Evolutionary conservation across 1,140 invertebrate genomes (phyloP).

Genomic region (Drosophila rhopaloa): DNA sequence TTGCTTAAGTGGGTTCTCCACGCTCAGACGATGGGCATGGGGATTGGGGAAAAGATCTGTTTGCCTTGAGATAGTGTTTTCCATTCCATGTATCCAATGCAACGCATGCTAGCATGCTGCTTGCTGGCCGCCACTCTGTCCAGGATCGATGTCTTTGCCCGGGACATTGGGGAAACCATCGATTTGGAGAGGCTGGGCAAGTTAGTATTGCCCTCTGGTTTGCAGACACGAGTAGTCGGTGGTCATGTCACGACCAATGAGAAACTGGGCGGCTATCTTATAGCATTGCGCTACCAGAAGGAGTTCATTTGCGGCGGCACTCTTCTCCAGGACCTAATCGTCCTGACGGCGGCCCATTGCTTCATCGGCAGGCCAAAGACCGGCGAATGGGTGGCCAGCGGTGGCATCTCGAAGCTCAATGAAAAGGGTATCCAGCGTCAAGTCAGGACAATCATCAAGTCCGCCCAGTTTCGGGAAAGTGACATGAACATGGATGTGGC

Average conservation of each 20-base stretch:
- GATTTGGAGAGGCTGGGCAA: slow-evolving; percentile 11
- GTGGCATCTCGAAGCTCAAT: slow-evolving; percentile 25
- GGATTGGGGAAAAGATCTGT: background rate
- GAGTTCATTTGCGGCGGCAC: slow-evolving; percentile 60
- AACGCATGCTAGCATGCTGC: background rate
- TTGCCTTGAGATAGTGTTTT: background rate
- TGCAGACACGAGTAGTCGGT: slow-evolving; percentile 52
- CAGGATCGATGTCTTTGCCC: background rate
- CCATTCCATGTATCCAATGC: slow-evolving; percentile 6
- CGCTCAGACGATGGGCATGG: background rate
- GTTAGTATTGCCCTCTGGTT: background rate
- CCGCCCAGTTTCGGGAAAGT: slow-evolving; percentile 10
- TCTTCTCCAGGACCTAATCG: slow-evolving; percentile 34
- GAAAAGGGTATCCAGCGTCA: background rate
- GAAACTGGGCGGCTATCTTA: slow-evolving; percentile 57
- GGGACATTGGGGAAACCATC: background rate
- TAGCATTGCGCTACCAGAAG: slow-evolving; percentile 30
- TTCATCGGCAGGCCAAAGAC: slow-evolving; percentile 11
- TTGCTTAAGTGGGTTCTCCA: slow-evolving; percentile 27
- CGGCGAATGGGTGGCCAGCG: background rate
- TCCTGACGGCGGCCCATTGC: slow-evolving; percentile 69
- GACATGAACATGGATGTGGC: slow-evolving; percentile 68
- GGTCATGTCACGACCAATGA: slow-evolving; percentile 48
- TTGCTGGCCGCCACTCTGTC: background rate
- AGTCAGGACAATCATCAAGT: slow-evolving; percentile 18